A percentile compares a stretch with the other conserved stretches of the same genome.
These are phyloP conservation scores for Cyphomyrmex costatus DNA, from an alignment of 1,140 invertebrate genomes.

Conservation along the genomic window DNA sequence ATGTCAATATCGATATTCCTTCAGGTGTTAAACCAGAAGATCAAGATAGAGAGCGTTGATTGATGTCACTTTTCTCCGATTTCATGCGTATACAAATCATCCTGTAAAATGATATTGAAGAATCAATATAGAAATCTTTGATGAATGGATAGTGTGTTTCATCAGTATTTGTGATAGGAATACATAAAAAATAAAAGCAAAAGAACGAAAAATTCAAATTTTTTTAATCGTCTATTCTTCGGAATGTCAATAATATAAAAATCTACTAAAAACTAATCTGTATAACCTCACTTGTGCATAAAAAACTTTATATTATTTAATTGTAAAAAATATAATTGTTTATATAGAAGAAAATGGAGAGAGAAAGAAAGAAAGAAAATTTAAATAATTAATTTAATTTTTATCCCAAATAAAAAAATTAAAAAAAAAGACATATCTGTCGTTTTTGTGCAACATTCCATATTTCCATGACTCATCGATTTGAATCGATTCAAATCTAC, in stretches of 20 bases:
- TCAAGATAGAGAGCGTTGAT: conserved; percentile 46
- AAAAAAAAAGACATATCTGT: neutral
- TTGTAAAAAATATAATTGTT: neutral
- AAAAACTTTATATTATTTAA: neutral
- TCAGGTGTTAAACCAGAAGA: conserved; percentile 54
- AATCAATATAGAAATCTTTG: conserved; percentile 77
- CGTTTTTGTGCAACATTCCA: neutral
- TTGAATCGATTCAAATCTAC: neutral
- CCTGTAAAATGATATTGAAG: conserved; percentile 79
- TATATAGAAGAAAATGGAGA: neutral
- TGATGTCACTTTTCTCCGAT: conserved; percentile 66
- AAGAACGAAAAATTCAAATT: neutral
- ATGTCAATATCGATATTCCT: conserved; percentile 72
- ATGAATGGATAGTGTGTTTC: conserved; percentile 31
- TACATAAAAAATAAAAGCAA: neutral
- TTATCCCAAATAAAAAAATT: neutral
- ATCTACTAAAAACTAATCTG: neutral
- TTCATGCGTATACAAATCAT: conserved; percentile 55
- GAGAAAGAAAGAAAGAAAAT: neutral
- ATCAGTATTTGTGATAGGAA: conserved; percentile 45
- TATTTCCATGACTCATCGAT: conserved; percentile 14
- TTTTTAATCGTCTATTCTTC: neutral
- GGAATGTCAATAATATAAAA: neutral
- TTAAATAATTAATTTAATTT: neutral
- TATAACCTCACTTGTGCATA: neutral